These are phyloP conservation scores for Lepilemur septentrionalis DNA, from an alignment of 2,797 vertebrate species.

Conservation along the genomic window DNA sequence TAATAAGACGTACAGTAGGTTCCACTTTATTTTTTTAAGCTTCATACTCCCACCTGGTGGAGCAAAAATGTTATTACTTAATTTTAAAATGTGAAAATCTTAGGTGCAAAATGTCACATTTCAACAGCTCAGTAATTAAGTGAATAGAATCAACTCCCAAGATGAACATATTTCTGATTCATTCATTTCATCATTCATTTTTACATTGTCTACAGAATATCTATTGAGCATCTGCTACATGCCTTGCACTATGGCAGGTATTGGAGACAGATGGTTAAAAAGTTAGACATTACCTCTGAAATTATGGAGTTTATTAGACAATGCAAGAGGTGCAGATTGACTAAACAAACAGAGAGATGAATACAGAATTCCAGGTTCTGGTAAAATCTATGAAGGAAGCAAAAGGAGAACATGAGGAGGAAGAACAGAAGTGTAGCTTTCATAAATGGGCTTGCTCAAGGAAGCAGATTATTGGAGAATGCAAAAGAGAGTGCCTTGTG, in stretches of 20 bases:
- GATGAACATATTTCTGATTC: not conserved
- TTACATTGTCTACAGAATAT: constrained; percentile 1
- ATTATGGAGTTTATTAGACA: not conserved
- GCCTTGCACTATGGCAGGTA: not conserved
- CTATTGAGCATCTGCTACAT: constrained; percentile 21
- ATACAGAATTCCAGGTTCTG: not conserved
- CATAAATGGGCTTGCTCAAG: not conserved
- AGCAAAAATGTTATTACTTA: constrained; percentile 50
- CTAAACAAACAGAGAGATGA: not conserved
- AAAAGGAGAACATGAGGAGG: not conserved
- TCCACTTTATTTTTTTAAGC: constrained; percentile 19
- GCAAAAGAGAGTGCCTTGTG: not conserved
- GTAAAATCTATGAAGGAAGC: not conserved
- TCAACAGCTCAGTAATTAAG: not conserved
- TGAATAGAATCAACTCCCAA: not conserved
- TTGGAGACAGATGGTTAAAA: not conserved
- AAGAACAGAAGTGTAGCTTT: not conserved
- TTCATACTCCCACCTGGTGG: constrained; percentile 59
- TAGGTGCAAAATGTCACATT: not conserved
- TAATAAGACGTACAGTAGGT: not conserved
- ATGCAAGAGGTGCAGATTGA: fast-evolving
- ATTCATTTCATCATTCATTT: not conserved
- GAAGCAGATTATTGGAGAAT: not conserved
- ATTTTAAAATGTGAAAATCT: constrained; percentile 49
- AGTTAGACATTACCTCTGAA: not conserved